A percentile compares a stretch with the other conserved stretches of the same genome.
Evolutionary conservation across 2,797 vertebrate genomes (phyloP).

Genomic region (Telmatherina bonti): DNA sequence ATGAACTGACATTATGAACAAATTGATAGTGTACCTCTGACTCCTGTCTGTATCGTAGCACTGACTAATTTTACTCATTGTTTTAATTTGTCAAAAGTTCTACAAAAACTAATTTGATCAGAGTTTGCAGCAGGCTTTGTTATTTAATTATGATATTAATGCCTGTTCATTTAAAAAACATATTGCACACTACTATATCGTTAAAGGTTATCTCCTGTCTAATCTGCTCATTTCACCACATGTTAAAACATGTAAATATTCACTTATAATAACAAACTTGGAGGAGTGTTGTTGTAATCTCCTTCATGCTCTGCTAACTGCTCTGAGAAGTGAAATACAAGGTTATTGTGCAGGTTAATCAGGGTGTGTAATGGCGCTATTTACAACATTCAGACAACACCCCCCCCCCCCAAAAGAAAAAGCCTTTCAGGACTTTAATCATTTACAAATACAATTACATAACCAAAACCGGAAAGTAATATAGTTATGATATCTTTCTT

Average conservation of each 20-base stretch:
- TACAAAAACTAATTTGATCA: neutral
- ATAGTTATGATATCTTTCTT: neutral
- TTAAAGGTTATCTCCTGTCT: too few species aligned
- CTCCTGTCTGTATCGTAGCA: too few species aligned
- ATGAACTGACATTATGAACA: neutral
- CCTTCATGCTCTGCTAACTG: neutral
- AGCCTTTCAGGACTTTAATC: constrained; percentile 22
- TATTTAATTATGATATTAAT: neutral
- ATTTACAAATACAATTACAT: constrained; percentile 24
- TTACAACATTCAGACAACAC: constrained; percentile 33
- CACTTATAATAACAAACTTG: too few species aligned
- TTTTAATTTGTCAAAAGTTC: neutral
- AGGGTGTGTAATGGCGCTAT: constrained; percentile 41
- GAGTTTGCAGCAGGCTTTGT: neutral
- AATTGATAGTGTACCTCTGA: too few species aligned
- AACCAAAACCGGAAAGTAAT: neutral
- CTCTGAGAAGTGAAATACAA: constrained; percentile 35
- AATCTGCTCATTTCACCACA: too few species aligned
- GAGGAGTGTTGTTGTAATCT: neutral
- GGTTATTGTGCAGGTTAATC: constrained; percentile 22
- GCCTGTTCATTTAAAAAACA: neutral
- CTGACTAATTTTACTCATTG: too few species aligned
- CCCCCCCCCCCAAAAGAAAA: too few species aligned
- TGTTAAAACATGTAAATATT: too few species aligned
- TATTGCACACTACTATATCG: too few species aligned